Evolutionary conservation across 1,140 invertebrate genomes (phyloP).

Genomic region (Amphibalanus amphitrite): DNA sequence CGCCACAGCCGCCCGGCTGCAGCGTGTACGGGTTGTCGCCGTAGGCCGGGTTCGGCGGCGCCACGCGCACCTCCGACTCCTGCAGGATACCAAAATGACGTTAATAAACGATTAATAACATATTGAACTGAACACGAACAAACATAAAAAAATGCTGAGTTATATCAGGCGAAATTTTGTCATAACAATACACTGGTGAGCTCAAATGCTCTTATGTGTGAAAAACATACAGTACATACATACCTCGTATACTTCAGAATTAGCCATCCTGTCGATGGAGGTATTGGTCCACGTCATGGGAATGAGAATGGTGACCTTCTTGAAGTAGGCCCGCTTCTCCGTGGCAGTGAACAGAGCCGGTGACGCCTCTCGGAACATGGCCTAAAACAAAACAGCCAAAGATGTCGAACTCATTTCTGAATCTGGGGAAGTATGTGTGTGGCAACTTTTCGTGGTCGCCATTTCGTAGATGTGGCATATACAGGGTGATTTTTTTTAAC

Average conservation of each 20-base stretch:
- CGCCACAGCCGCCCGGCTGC: conserved; percentile 24
- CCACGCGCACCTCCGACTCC: conserved; percentile 15
- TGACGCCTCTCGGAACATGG: too few species aligned
- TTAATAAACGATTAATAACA: neutral
- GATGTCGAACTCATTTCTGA: too few species aligned
- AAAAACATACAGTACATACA: too few species aligned
- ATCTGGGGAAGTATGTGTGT: too few species aligned
- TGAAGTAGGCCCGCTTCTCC: conserved; percentile 22
- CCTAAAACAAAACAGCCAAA: too few species aligned
- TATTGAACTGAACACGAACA: neutral
- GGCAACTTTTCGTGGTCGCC: too few species aligned
- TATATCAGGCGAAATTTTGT: neutral
- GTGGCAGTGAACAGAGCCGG: conserved; percentile 22
- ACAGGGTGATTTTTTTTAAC: too few species aligned
- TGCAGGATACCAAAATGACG: neutral
- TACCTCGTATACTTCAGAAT: too few species aligned
- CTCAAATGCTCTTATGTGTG: neutral
- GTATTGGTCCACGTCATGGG: conserved; percentile 22
- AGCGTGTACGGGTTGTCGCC: conserved; percentile 20
- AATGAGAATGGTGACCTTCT: conserved; percentile 24
- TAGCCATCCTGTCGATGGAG: too few species aligned
- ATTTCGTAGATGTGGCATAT: too few species aligned
- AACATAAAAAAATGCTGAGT: neutral
- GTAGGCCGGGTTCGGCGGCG: conserved; percentile 14
- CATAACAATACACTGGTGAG: neutral